Evolutionary conservation across 2,113 vertebrate genomes (phyloP).

Genomic region (Hippocampus zosterae): DNA sequence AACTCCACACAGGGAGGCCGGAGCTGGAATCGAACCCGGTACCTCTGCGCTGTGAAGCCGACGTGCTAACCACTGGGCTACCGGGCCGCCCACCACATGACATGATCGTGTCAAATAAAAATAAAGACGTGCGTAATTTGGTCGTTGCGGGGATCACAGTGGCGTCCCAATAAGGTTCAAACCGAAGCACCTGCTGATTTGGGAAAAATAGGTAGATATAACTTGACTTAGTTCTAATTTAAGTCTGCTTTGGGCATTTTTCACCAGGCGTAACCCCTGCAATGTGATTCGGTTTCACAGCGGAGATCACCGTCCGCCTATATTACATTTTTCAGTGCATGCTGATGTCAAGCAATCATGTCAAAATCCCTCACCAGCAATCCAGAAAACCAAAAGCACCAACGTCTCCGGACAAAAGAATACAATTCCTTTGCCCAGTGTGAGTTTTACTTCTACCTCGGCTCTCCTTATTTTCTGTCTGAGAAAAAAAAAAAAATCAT

Average conservation of each 20-base stretch:
- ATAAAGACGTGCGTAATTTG: neutral
- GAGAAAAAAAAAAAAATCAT: neutral
- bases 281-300: neutral
- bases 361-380: slow-evolving; percentile 28
- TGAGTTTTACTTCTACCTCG: neutral
- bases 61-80: too few relatives aligned
- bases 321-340: slow-evolving; percentile 2
- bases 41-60: too few relatives aligned
- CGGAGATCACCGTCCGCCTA: neutral
- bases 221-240: neutral
- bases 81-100: too few relatives aligned
- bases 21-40: too few relatives aligned
- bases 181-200: neutral
- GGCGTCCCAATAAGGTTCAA: neutral
- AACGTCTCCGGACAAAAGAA: neutral
- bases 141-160: neutral
- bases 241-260: neutral
- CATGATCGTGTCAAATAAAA: neutral
- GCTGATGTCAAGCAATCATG: slow-evolving; percentile 20
- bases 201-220: too few relatives aligned
- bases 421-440: neutral
- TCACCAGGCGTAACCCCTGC: neutral
- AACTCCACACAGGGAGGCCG: too few relatives aligned
- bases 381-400: slow-evolving; percentile 7
- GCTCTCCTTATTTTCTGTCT: neutral